Base-by-base conservation (phyloP, 2,888 invertebrate species). In the Scaeva pyrastri region DNA sequence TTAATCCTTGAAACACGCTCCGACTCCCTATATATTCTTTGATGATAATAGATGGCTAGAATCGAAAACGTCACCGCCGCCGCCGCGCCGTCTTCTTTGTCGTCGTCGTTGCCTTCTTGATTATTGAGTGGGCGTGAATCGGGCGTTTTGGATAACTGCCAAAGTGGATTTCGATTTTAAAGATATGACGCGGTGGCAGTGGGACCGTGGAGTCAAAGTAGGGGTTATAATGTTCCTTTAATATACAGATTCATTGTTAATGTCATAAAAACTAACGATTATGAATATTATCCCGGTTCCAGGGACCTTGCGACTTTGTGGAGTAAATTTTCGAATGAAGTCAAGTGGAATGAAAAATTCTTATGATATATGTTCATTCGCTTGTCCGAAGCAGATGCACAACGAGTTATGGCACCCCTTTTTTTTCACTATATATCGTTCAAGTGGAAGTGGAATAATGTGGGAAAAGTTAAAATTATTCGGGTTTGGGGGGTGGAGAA, bases 261-360 rank as follows among this genome's bases (percentile, higher is more conserved):
- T 77, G 70, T 70, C 77, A 86, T 86, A 86, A 86, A 86, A 86
- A 77, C 82, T 86, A 82, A 86, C 86, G 86, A 71, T 86, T 82
- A 86, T 86, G 86, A 86, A 82, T 82, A 74, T 77, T 76, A 74
- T 52, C 21, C 70, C 64, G 36, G 64, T 58, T 74, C 74, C 60
- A 50, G 41, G 62, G 43, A 50, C 39, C 10, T 14, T 41, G 31
- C 12, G n/a, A 50, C 36, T 50, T 2, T 50, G 12, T 52, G 7
- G 26, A n/a, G 14, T 14, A 11, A 16, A 16, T 21, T 52, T 23
- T 36, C 12, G 14, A 11, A 16, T 36, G 62, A 3, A n/a, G 21
- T 21, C 39, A 21, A 31, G 36, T 19, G 14, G 36, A 68, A 71
- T 62, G 60, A 39, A 74, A 71, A 81, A 85, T 73, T 64, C 52